phyloP scores from a whole-genome alignment of 2,888 invertebrate species.

The Nymphalis urticae region DNA sequence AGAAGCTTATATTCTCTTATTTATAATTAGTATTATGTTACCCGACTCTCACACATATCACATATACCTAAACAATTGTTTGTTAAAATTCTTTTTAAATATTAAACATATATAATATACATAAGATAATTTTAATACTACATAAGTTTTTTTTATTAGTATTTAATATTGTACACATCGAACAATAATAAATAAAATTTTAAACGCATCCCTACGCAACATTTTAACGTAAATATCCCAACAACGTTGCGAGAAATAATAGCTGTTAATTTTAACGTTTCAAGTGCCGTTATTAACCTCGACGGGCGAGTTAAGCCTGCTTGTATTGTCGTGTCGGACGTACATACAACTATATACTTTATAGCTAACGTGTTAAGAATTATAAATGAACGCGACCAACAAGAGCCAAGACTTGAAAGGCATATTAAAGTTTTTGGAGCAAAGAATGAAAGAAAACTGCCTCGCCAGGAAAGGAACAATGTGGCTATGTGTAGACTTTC shows the following conservation, averaged over 20 bases:
- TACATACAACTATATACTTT: not conserved
- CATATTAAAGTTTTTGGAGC: slow-evolving; percentile 25
- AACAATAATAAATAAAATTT: not conserved
- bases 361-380: slow-evolving; percentile 4
- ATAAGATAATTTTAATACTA: too few relatives aligned
- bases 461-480: slow-evolving; percentile 23
- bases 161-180: not conserved
- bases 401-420: slow-evolving; percentile 4
- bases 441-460: slow-evolving; percentile 15
- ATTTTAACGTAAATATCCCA: not conserved
- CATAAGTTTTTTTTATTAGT: too few relatives aligned
- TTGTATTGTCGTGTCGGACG: slow-evolving; percentile 13
- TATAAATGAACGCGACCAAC: slow-evolving; percentile 1
- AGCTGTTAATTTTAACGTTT: slow-evolving; percentile 24
- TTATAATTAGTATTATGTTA: too few relatives aligned
- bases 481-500: slow-evolving; percentile 15
- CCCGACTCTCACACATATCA: too few relatives aligned
- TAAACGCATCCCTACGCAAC: not conserved
- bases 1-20: too few relatives aligned
- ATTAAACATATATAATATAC: too few relatives aligned
- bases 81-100: too few relatives aligned
- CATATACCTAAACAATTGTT: too few relatives aligned
- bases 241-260: slow-evolving; percentile 15
- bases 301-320: slow-evolving; percentile 14
- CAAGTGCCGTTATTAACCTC: slow-evolving; percentile 25